Conservation (phyloP, 1,140 invertebrate genomes). For the Periplaneta americana region DNA sequence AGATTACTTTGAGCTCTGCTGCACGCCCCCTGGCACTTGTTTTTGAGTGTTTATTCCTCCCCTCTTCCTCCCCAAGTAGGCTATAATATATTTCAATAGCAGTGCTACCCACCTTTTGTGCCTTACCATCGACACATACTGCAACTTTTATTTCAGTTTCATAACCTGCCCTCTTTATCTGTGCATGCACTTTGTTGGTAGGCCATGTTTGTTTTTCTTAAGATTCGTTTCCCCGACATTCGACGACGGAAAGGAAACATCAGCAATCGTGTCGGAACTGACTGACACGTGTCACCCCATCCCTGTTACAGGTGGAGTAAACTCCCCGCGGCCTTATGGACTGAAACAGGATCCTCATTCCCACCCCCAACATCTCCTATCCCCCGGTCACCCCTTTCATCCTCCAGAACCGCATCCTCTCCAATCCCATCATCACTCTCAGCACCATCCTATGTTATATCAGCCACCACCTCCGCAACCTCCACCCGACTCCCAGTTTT, state of each 20-base stretch:
- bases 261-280: neutral
- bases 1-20: neutral
- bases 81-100: neutral
- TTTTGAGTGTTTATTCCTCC: neutral
- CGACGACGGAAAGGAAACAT: neutral
- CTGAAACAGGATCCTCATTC: slow-evolving; percentile 29
- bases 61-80: too few species aligned
- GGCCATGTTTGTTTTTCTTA: neutral
- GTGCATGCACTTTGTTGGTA: neutral
- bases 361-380: slow-evolving; percentile 33
- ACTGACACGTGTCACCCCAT: slow-evolving; percentile 20
- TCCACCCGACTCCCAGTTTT: slow-evolving; percentile 44
- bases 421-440: slow-evolving; percentile 28
- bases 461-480: slow-evolving; percentile 37
- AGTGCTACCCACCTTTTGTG: neutral
- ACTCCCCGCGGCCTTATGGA: slow-evolving; percentile 46
- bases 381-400: slow-evolving; percentile 30
- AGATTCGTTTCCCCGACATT: neutral
- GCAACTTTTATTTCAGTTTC: neutral
- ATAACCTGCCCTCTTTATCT: neutral
- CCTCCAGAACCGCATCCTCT: slow-evolving; percentile 33
- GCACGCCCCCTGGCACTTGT: neutral
- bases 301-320: slow-evolving; percentile 53
- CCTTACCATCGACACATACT: neutral
- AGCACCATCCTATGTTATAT: slow-evolving; percentile 37